Evolutionary conservation across 92 coral and sea anemone species (phyloP).

Genomic region (Parazoanthus swiftii): DNA sequence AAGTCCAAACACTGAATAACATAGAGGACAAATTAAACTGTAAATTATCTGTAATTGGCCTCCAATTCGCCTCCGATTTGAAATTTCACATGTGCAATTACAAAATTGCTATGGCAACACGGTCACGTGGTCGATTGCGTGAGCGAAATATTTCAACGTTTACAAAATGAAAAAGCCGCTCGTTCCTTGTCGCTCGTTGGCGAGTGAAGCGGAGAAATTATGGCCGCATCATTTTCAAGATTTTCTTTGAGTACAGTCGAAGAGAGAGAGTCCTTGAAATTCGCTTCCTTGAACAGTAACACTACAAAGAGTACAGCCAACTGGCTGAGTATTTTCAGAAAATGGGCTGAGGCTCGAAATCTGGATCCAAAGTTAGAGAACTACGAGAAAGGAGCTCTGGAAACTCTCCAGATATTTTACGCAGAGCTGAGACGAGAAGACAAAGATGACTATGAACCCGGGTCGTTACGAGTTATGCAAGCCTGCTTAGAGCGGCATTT

Average conservation of each 20-base stretch:
- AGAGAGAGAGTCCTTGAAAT: conserved; percentile 9
- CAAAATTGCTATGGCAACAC: not conserved
- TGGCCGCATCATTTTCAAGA: not conserved
- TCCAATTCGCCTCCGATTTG: not conserved
- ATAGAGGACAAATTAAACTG: too few species aligned
- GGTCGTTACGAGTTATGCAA: conserved; percentile 31
- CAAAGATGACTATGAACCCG: conserved; percentile 44
- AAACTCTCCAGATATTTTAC: conserved; percentile 44
- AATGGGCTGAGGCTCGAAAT: conserved; percentile 40
- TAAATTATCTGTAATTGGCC: not conserved
- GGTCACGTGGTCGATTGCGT: not conserved
- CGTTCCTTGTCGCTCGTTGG: not conserved
- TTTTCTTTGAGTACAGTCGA: conserved; percentile 23
- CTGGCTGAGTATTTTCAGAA: conserved; percentile 36
- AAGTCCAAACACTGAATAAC: too few species aligned
- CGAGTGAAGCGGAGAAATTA: not conserved
- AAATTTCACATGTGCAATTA: not conserved
- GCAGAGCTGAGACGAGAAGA: conserved; percentile 42
- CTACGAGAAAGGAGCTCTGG: conserved; percentile 31
- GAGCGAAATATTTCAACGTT: not conserved
- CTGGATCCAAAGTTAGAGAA: conserved; percentile 1
- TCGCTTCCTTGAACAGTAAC: not conserved
- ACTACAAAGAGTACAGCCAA: conserved; percentile 35
- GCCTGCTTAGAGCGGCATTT: conserved; percentile 18
- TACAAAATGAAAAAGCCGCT: not conserved